Conservation (phyloP, 2,888 invertebrate species). For the Saturnia pavonia region DNA sequence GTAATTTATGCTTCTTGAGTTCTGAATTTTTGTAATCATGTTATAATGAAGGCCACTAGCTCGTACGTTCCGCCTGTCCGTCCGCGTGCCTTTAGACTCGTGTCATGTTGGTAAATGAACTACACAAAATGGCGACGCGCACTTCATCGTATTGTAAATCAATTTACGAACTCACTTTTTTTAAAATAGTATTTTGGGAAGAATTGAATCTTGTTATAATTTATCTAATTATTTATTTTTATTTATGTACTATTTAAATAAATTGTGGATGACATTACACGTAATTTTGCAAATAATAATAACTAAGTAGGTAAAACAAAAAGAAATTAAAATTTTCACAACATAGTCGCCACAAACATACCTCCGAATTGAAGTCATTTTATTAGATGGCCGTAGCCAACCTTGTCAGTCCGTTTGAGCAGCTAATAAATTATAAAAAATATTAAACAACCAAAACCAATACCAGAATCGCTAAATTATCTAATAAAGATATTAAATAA, state of each 20-base stretch:
- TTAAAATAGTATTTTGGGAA: not conserved
- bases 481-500: not conserved
- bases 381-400: slow-evolving; percentile 44
- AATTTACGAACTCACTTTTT: not conserved
- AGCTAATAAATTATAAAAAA: slow-evolving; percentile 52
- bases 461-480: not conserved
- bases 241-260: not conserved
- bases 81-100: slow-evolving; percentile 20
- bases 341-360: slow-evolving; percentile 42
- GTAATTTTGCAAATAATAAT: not conserved
- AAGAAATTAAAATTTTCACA: slow-evolving; percentile 5
- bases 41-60: not conserved
- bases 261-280: not conserved
- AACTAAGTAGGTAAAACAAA: not conserved
- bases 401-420: slow-evolving; percentile 54
- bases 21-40: not conserved
- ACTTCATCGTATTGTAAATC: slow-evolving; percentile 8
- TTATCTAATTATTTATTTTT: not conserved
- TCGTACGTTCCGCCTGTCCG: not conserved
- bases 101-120: slow-evolving; percentile 36
- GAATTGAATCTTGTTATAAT: not conserved
- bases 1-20: not conserved
- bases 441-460: not conserved
- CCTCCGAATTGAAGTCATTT: slow-evolving; percentile 64
- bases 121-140: slow-evolving; percentile 53